phyloP scores from a whole-genome alignment of 2,113 vertebrate genomes.

The Ictalurus punctatus region DNA sequence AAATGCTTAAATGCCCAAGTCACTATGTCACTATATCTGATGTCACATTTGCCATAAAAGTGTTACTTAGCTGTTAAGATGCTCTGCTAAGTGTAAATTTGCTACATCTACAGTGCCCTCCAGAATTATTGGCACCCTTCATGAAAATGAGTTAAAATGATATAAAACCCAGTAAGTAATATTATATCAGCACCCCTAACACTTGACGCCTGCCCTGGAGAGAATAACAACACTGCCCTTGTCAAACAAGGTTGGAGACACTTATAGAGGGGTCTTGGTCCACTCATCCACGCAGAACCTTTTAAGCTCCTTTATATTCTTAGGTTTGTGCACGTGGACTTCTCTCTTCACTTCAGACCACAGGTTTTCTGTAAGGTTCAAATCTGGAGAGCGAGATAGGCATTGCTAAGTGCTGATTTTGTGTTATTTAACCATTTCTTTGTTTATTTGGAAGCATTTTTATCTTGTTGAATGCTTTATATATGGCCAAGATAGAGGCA shows the following conservation, averaged over 20 bases:
- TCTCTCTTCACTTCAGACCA: not conserved
- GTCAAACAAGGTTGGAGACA: not conserved
- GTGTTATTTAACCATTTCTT: not conserved
- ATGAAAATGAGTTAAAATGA: not conserved
- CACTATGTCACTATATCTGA: not conserved
- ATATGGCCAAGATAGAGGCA: not conserved
- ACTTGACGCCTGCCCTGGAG: not conserved
- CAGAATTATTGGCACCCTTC: not conserved
- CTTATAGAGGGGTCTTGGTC: not conserved
- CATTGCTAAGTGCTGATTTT: not conserved
- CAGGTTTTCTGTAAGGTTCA: not conserved
- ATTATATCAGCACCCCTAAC: not conserved
- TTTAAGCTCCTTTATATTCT: not conserved
- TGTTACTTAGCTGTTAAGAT: not conserved
- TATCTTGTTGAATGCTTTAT: not conserved
- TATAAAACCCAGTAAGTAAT: not conserved
- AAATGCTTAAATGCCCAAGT: not conserved
- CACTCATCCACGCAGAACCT: not conserved
- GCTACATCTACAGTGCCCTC: not conserved
- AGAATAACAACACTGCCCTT: not conserved
- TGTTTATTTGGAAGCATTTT: not conserved
- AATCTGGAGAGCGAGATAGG: not conserved
- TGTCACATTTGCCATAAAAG: not conserved
- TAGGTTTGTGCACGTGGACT: not conserved
- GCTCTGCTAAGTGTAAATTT: not conserved